Evolutionary conservation across 2,888 invertebrate species (phyloP), one percentile per base, ranked within the genome.

Genomic region (Adelognathus sp.): DNA sequence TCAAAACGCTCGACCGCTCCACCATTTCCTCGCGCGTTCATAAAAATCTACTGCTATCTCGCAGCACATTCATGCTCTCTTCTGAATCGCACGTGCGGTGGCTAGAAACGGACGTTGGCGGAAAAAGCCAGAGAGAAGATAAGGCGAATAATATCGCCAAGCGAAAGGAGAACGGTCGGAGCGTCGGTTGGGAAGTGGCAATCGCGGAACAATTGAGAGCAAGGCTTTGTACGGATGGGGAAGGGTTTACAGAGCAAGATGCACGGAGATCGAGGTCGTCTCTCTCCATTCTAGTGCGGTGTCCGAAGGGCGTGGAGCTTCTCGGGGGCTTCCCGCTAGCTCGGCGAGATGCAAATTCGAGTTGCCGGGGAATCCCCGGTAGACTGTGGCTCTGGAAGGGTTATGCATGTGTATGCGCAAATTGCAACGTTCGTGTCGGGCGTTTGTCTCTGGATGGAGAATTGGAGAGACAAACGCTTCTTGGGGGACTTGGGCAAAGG

Each of bases 271-370:
- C 31, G 36, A 39, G 52, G n/a, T n/a, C n/a, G n/a, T n/a, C n/a
- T 27, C 16, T 50, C 64, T 56, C 52, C 39, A n/a, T 16, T 21
- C 39, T 18, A 46, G 39, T 52, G 29, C 50, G 64, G 54, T 74
- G 36, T 66, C 54, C 74, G 72, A 79, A 63, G 58, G 67, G 67
- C 72, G 60, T 75, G 63, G 52, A 39, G 61, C 29, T 44, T 76
- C 75, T 72, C 50, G 44, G 21, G 33, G 71, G 36, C 54, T 61
- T 18, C 39, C 33, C 75, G 18, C 33, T 36, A 54, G 66, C 52
- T 31, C 56, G 67, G 21, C 67, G 61, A 61, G 72, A 79, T 76
- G 79, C 79, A 76, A 79, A 72, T 76, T 39, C 72, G 29, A 79
- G 66, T 72, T 72, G 39, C 75, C 41, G 67, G 52, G 58, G 50